Evolutionary conservation across 2,888 invertebrate species (phyloP).

Genomic region (Spilosoma lubricipeda): DNA sequence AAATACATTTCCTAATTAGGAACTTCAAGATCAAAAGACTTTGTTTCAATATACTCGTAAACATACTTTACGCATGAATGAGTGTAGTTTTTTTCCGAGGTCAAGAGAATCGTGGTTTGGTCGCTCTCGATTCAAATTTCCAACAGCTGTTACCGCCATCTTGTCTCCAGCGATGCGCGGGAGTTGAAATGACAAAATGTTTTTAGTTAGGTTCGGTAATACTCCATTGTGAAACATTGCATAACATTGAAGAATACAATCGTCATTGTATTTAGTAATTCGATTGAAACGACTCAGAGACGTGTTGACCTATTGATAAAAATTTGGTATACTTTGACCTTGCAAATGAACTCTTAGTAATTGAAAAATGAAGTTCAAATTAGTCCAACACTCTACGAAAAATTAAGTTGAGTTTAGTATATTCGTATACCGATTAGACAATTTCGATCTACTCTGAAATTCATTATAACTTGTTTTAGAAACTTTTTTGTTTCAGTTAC

Average conservation of each 20-base stretch:
- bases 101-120: conserved; percentile 50
- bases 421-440: neutral
- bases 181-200: conserved; percentile 42
- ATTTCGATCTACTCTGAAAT: neutral
- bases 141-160: conserved; percentile 56
- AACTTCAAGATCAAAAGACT: neutral
- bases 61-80: conserved; percentile 44
- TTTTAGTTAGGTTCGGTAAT: conserved; percentile 34
- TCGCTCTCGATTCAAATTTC: conserved; percentile 62
- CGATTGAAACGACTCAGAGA: conserved; percentile 19
- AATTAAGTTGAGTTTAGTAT: neutral
- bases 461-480: neutral
- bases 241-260: conserved; percentile 34
- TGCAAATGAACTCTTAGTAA: neutral
- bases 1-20: neutral
- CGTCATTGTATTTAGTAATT: conserved; percentile 40
- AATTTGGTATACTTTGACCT: neutral
- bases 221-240: conserved; percentile 28
- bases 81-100: conserved; percentile 46
- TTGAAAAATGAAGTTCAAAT: neutral
- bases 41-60: neutral
- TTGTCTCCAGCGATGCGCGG: conserved; percentile 29
- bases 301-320: neutral
- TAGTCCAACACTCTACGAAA: neutral
- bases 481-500: neutral